Evolutionary conservation across 1,140 invertebrate genomes (phyloP), one percentile per base, ranked within the genome.

Genomic region (Caligus rogercresseyi): DNA sequence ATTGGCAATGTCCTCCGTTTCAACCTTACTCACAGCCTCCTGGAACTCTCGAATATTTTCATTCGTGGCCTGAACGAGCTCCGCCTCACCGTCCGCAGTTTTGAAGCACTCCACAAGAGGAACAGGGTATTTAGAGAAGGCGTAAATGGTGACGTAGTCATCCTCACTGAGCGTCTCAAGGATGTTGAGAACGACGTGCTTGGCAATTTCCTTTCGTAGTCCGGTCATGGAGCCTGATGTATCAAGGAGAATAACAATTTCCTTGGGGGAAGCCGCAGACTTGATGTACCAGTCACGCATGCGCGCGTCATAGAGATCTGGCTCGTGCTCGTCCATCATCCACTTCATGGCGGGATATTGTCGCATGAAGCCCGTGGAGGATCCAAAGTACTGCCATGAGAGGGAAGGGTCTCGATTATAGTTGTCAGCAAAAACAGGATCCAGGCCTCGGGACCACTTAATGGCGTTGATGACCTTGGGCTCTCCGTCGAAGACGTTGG

Each of bases 81-180:
- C 54, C 23, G 53, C 19, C 26, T 60, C n/a, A 2, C 60, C 55
- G 16, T 52, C 25, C 43, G 1, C 14, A 55, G 54, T 54, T 59
- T 65, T 80, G 71, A 92, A 93, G 72, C 90, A 95, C 0, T 78
- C 75, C 1, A 90, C 82, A 3, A 86, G 77, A 65, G 84, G 79
- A 4, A 78, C 70, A 0, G 81, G 80, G 0, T 73, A 73, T 23
- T 80, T 78, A 23, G 81, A 81, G 70, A 86, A 90, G 53, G 80
- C 82, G 59, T 91, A 83, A 25, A 99, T 83, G 67, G 94, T 94
- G 52, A 98, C 85, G 71, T 89, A 96, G 73, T 99, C 96, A 73
- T 99, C 95, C 70, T 98, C 95, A 11, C 87, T 95, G 7, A 99
- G 80, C 0, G 96, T 98, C 25, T 95, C 87, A 65, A 99, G 73